Conservation (phyloP, 2,888 invertebrate species). For the Aphodius sticticus region DNA sequence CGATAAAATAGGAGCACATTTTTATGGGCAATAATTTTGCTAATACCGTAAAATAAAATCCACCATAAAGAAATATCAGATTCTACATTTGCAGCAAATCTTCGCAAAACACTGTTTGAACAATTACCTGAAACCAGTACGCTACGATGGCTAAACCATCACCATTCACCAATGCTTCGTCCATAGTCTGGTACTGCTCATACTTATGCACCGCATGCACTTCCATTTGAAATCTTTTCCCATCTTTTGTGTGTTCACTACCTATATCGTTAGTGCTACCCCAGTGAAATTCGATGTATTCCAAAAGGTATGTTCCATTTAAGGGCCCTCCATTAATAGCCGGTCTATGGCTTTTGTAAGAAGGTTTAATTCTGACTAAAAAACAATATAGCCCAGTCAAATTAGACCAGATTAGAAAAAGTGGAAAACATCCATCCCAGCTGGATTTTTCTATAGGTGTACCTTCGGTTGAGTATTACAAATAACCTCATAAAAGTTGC, state of each 20-base stretch:
- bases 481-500: no score
- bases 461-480: no score
- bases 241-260: neutral
- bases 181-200: neutral
- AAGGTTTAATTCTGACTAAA: neutral
- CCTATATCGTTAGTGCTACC: neutral
- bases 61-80: no score
- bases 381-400: neutral
- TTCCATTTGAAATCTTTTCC: neutral
- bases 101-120: no score
- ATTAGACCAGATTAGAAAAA: no score
- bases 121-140: neutral
- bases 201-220: neutral
- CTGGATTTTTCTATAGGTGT: no score
- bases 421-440: no score
- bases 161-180: neutral
- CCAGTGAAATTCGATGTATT: neutral
- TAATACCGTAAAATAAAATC: no score
- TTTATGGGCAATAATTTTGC: no score
- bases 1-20: no score
- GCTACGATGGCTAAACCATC: neutral
- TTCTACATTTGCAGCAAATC: no score
- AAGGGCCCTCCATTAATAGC: neutral
- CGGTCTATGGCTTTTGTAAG: neutral
- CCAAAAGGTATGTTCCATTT: conserved; percentile 4